Evolutionary conservation across 2,888 invertebrate species (phyloP), one percentile per base, ranked within the genome.

Genomic region (Caenorhabditis doughertyi): DNA sequence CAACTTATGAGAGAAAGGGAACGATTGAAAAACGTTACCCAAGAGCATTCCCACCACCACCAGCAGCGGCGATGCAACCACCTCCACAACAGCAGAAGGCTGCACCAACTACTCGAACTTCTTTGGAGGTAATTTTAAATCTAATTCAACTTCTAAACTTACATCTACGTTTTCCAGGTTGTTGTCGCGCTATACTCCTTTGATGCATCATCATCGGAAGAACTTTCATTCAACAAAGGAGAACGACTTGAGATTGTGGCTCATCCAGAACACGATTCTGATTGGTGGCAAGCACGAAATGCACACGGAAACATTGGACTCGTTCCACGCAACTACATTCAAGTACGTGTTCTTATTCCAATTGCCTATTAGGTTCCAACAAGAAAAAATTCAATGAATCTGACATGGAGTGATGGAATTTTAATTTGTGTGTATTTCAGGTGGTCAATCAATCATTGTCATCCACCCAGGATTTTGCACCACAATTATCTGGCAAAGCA

Each of bases 271-370:
- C 96, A 97, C 84, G 99, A 99, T 94, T 98, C 99, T 9, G 98
- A 99, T 94, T 99, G 99, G 99, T 97, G 95, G 94, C 95, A 96
- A 92, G 98, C 98, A 72, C 94, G 97, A 58, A 98, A 98, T 93
- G 95, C 95, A 72, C 95, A 95, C 92, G 98, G 98, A 7, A 95
- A 96, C 93, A 94, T 96, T 83, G 98, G 98, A 71, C 94, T 99
- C 89, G 97, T 99, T 91, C 99, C 98, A 49, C 94, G 89, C n/a
- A 93, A 93, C 87, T 93, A 93, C 88, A 93, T 93, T 71, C 92
- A 93, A 88, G 92, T 92, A 23, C 29, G 65, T 53, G 47, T 35
- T 55, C 11, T 16, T 4, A 7, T 4, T n/a, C n/a, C n/a, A n/a
- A n/a, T n/a, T n/a, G n/a, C n/a, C n/a, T n/a, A n/a, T n/a, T n/a